Evolutionary conservation across 2,113 vertebrate species (phyloP).

Genomic region (Oreochromis niloticus): DNA sequence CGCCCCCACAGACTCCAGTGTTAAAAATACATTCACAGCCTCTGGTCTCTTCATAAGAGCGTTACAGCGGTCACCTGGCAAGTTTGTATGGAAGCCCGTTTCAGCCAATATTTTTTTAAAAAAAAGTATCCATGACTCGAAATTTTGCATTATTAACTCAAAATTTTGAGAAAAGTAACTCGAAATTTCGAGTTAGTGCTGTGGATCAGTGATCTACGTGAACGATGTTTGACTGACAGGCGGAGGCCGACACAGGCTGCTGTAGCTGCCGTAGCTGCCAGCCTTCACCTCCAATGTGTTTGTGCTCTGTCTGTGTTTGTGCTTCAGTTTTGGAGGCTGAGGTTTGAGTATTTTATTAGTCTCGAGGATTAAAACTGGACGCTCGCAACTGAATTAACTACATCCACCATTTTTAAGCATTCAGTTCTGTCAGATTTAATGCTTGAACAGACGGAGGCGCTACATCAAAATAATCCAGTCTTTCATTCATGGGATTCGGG

Average conservation of each 20-base stretch:
- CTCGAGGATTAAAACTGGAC: not conserved
- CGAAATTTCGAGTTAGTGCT: too few species aligned
- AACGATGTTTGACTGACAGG: not conserved
- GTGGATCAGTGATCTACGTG: too few species aligned
- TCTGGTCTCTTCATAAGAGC: not conserved
- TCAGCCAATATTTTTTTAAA: too few species aligned
- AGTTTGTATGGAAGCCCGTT: too few species aligned
- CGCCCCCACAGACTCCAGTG: not conserved
- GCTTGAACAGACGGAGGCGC: not conserved
- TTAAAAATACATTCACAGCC: not conserved
- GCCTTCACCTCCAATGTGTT: not conserved
- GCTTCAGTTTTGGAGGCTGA: not conserved
- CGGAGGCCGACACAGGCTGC: not conserved
- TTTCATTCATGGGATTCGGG: not conserved
- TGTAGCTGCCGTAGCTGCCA: not conserved
- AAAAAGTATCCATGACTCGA: too few species aligned
- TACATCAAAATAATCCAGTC: not conserved
- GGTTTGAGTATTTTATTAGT: not conserved
- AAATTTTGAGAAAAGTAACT: too few species aligned
- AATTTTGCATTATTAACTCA: too few species aligned
- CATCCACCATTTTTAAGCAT: not conserved
- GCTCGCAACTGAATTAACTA: fast-evolving
- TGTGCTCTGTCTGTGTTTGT: not conserved
- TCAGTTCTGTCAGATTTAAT: not conserved
- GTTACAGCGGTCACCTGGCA: not conserved